Evolutionary conservation across 2,888 invertebrate species (phyloP), one percentile per base, ranked within the genome.

Genomic region (Drosophila nigricruria): DNA sequence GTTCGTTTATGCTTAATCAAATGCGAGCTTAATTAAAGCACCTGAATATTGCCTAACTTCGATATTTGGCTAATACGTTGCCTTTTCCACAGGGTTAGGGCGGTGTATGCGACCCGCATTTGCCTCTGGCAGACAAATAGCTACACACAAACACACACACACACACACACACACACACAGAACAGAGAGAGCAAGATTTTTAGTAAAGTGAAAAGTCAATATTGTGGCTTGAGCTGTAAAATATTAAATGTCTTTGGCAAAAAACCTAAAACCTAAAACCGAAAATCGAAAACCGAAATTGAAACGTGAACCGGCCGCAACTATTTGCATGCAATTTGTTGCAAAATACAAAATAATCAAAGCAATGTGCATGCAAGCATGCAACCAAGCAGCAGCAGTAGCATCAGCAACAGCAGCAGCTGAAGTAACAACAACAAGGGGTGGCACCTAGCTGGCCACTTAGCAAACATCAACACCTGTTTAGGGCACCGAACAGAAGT

Each of bases 391-490:
- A 14, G 20, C 23, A 34, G 20, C 20, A 12, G 32, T 9, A 16
- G 34, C 52, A 38, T 36, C 36, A 6, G 18, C 23, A 38, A 18
- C 18, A 5, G 14, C 32, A 23, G 32, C 34, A 52, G n/a, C 52
- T n/a, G 25, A 5, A 25, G 18, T 6, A 52, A 32, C 36, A 53
- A n/a, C 53, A 53, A 25, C 34, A 53, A 38, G 23, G 25, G 36
- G 12, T 14, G 40, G 12, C 50, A 45, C n/a, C 53, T 38, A 30
- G 30, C 67, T 23, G 34, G 78, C 79, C 83, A 83, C 88, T 84
- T 89, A 88, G 89, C 86, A 85, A 85, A 85, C 85, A 85, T 89
- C 84, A 85, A 85, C 84, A 85, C 84, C 84, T 85, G 88, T 62
- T 88, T 79, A 77, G 74, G 70, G 70, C 59, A 82, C n/a, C 16